Evolutionary conservation across 2,797 vertebrate species (phyloP).

Genomic region (Alectoris magna): DNA sequence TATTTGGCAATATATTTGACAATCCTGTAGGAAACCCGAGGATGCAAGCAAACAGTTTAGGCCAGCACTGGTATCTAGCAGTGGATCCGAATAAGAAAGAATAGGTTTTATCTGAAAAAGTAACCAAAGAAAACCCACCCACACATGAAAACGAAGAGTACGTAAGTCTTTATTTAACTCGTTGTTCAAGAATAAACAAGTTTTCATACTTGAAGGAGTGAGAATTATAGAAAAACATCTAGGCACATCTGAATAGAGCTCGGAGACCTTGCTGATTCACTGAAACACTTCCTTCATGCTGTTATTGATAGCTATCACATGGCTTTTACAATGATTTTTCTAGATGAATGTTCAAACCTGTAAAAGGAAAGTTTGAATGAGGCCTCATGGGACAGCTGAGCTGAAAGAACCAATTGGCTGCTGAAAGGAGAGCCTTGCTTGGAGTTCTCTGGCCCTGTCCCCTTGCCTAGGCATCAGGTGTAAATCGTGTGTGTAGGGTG

Average conservation of each 20-base stretch:
- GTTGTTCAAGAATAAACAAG: neutral
- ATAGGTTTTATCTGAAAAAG: neutral
- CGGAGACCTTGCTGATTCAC: neutral
- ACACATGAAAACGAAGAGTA: neutral
- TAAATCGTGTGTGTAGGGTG: accelerated
- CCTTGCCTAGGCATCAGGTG: neutral
- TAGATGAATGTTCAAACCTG: neutral
- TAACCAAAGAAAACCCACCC: neutral
- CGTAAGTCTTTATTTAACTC: neutral
- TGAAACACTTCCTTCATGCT: neutral
- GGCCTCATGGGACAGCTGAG: neutral
- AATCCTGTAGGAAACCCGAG: neutral
- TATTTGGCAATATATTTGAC: neutral
- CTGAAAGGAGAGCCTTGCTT: neutral
- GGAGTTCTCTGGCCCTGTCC: neutral
- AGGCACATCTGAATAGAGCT: neutral
- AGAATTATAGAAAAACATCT: neutral
- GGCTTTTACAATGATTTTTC: neutral
- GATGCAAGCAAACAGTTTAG: neutral
- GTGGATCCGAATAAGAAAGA: neutral
- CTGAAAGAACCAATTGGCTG: neutral
- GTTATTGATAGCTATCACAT: neutral
- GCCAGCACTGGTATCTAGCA: neutral
- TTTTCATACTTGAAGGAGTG: neutral
- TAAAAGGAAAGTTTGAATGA: neutral